These are phyloP conservation scores for Caerostris darwini DNA, from an alignment of 1,140 invertebrate genomes.

Conservation along the genomic window DNA sequence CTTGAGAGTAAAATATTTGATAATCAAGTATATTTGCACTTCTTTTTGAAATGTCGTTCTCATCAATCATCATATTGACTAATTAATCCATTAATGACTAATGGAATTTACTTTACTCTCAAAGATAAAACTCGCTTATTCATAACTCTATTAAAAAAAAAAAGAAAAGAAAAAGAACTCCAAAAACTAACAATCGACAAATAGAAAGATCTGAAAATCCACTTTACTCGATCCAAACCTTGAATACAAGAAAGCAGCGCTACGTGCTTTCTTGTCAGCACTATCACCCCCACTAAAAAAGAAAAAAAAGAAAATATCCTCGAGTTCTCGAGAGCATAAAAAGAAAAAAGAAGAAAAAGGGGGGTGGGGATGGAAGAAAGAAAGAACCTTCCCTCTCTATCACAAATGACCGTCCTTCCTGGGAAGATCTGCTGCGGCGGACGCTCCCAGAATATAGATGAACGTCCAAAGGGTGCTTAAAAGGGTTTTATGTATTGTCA, in stretches of 20 bases:
- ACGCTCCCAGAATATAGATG: conserved; percentile 13
- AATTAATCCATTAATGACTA: no score
- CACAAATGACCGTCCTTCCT: conserved; percentile 15
- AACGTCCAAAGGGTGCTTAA: conserved; percentile 20
- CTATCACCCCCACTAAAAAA: neutral
- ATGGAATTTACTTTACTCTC: no score
- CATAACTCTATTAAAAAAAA: no score
- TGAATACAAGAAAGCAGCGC: neutral
- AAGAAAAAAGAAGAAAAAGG: neutral
- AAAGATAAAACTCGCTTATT: no score
- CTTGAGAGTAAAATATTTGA: no score
- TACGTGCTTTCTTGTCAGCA: neutral
- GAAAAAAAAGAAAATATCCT: neutral
- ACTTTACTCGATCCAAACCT: neutral
- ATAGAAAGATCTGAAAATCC: conserved; percentile 26
- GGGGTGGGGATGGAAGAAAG: neutral
- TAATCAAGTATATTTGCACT: no score
- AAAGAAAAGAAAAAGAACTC: neutral
- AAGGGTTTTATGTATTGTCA: conserved; percentile 46
- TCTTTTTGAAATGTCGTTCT: no score
- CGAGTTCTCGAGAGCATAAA: conserved; percentile 22
- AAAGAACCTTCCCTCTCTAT: conserved; percentile 10
- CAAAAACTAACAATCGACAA: neutral
- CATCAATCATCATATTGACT: no score
- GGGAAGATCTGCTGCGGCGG: neutral